These are phyloP conservation scores for Leucoptera coffeella DNA, from an alignment of 2,888 invertebrate genomes.

Conservation along the genomic window DNA sequence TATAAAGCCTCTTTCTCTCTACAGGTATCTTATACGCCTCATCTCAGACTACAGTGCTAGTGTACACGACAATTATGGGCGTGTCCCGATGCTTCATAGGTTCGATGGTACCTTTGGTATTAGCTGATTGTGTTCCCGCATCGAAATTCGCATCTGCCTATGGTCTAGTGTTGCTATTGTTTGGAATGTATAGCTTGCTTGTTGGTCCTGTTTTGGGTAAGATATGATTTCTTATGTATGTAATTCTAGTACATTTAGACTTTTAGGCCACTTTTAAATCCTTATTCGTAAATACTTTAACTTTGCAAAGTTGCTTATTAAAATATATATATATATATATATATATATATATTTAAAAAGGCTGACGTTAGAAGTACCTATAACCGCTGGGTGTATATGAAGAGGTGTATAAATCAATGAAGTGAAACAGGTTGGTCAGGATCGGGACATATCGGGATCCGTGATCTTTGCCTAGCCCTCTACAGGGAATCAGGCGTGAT, in stretches of 20 bases:
- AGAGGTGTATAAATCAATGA: no score
- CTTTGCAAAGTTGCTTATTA: not conserved
- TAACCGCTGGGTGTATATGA: no score
- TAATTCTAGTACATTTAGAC: no score
- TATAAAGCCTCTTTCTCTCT: slow-evolving; percentile 6
- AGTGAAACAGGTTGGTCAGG: no score
- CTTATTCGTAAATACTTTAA: no score
- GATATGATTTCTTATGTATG: slow-evolving; percentile 7
- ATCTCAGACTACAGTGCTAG: slow-evolving; percentile 12
- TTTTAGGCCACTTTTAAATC: no score
- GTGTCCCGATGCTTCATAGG: slow-evolving; percentile 44
- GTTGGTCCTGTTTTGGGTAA: slow-evolving; percentile 55
- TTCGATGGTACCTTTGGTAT: slow-evolving; percentile 47
- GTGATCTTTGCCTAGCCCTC: no score
- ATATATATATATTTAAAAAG: no score
- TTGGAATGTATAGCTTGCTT: slow-evolving; percentile 39
- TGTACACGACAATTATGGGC: slow-evolving; percentile 36
- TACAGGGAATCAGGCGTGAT: no score
- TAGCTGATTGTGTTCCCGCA: slow-evolving; percentile 48
- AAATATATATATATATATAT: no score
- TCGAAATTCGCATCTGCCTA: slow-evolving; percentile 55
- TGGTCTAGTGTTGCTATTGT: slow-evolving; percentile 49
- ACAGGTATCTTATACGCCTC: slow-evolving; percentile 22
- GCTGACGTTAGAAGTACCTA: no score
- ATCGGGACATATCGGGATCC: no score